These are phyloP conservation scores for Capreolus pygargus DNA, from an alignment of 2,113 vertebrate genomes.

Conservation along the genomic window DNA sequence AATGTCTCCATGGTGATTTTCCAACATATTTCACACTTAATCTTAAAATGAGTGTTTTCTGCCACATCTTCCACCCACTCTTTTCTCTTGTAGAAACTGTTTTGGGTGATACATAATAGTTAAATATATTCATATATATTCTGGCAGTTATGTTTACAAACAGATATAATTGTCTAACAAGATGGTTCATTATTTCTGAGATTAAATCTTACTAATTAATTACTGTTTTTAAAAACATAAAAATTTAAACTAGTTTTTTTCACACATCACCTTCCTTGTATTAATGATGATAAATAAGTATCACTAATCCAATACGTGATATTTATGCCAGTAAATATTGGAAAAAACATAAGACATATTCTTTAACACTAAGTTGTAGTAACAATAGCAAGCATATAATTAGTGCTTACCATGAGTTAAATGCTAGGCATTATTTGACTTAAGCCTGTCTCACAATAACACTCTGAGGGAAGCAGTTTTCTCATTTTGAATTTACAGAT, in stretches of 20 bases:
- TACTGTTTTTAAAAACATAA: background rate
- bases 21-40: constrained; percentile 47
- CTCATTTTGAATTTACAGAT: constrained; percentile 12
- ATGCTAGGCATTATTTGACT: background rate
- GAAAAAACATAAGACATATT: background rate
- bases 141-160: constrained; percentile 74
- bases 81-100: constrained; percentile 42
- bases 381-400: background rate
- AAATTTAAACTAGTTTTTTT: constrained; percentile 28
- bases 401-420: background rate
- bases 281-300: constrained; percentile 6
- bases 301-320: background rate
- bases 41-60: constrained; percentile 23
- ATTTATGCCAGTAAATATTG: background rate
- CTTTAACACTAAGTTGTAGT: background rate
- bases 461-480: background rate
- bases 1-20: constrained; percentile 26
- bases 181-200: constrained; percentile 66
- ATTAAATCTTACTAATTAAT: constrained; percentile 75
- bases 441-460: background rate
- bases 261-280: background rate
- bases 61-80: background rate
- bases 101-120: constrained; percentile 44
- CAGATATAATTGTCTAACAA: constrained; percentile 69
- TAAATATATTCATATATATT: constrained; percentile 63